Base-by-base conservation (phyloP, 2,888 invertebrate species). In the Andrena trimmerana region DNA sequence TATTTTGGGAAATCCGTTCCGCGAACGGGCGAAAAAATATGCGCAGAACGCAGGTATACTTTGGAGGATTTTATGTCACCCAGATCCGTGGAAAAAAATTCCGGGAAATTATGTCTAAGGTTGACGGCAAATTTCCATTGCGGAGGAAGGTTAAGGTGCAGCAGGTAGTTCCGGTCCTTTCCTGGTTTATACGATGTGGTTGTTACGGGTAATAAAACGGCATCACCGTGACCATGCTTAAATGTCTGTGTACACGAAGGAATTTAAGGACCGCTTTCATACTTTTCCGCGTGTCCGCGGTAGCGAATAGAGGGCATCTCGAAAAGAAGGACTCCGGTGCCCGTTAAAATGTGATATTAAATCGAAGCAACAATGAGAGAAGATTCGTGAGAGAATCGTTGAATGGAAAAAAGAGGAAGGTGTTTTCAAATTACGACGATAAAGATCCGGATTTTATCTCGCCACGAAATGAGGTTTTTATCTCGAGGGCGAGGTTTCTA, bases 191-290 rank as follows among this genome's bases (percentile, higher is more conserved):
- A 77, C 88, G 86, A 86, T 85, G 86, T 33, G 82, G 85, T 83
- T 89, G 86, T 83, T 83, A 77, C 79, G 89, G 88, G 78, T 81
- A 90, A 89, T 91, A 89, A 91, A 91, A 87, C 84, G 86, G 85
- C 88, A 88, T 84, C 79, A 89, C 90, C 90, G 87, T 87, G 78
- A 89, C 88, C 89, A 84, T 87, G 84, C 78, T 88, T 86, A 90
- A 90, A 86, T 83, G 74, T 78, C 78, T 88, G 87, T 85, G 77
- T 83, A 90, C 89, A 63, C 29, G 76, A 60, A 69, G 79, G 77
- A 79, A 87, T 86, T 87, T 84, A 85, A 85, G 86, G 86, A 83
- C 84, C 84, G 83, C 81, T 82, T 76, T 72, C 68, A 48, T 72
- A 72, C 33, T 50, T 59, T 65, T 31, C 31, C 24, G 54, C 62